A percentile compares a stretch with the other conserved stretches of the same genome.
phyloP scores from a whole-genome alignment of 2,113 vertebrate species.

The Mormyrus lacerda region DNA sequence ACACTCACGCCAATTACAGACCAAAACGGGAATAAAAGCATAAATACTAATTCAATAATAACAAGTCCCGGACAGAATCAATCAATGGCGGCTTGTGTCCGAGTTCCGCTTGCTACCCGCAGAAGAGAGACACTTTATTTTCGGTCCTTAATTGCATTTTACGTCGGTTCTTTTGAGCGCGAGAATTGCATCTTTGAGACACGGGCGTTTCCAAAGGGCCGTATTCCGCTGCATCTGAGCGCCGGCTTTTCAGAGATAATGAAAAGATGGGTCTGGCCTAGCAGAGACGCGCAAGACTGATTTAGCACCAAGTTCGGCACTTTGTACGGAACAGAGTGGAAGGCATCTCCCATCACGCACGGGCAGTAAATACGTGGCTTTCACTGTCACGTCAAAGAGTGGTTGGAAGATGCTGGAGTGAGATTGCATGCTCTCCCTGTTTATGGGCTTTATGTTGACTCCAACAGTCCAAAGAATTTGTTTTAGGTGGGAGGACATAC shows the following conservation, averaged over 20 bases:
- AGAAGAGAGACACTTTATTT: neutral
- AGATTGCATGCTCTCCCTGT: neutral
- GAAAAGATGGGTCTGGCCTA: neutral
- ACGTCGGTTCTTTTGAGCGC: neutral
- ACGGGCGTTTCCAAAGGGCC: neutral
- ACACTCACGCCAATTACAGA: neutral
- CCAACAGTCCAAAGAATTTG: neutral
- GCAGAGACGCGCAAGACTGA: neutral
- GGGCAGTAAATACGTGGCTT: neutral
- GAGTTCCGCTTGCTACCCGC: neutral
- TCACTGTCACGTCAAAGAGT: neutral
- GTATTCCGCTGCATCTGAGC: neutral
- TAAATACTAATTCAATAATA: neutral
- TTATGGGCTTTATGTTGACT: too few relatives aligned
- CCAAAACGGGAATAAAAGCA: neutral
- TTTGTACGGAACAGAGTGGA: neutral
- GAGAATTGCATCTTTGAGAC: neutral
- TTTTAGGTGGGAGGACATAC: neutral
- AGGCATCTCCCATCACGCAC: neutral
- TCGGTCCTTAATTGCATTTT: neutral
- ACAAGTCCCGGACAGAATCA: neutral
- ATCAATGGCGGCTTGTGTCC: neutral
- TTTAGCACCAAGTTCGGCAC: neutral
- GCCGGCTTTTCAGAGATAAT: neutral
- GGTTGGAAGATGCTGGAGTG: neutral